Evolutionary conservation across 1,140 invertebrate species (phyloP).

Genomic region (Drosophila pallidifrons): DNA sequence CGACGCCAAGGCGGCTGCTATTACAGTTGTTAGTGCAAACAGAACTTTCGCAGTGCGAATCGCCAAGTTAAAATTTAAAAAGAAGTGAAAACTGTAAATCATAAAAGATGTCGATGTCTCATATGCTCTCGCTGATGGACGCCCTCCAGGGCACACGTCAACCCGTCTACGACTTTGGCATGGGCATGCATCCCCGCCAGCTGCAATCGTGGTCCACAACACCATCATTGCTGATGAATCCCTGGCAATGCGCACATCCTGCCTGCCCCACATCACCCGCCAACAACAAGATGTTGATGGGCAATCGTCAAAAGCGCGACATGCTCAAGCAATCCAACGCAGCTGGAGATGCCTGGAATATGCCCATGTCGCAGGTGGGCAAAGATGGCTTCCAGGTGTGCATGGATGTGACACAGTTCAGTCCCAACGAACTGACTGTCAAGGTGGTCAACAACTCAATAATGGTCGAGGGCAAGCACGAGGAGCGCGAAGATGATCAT

Average conservation of each 20-base stretch:
- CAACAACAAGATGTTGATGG: constrained; percentile 43
- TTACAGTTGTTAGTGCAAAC: constrained; percentile 10
- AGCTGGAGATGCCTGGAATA: constrained; percentile 3
- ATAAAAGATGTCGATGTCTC: constrained; percentile 68
- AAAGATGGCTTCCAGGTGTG: constrained; percentile 86
- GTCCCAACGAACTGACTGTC: constrained; percentile 91
- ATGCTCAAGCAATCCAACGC: constrained; percentile 13
- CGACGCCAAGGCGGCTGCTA: not conserved
- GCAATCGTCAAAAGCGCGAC: constrained; percentile 40
- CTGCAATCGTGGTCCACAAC: constrained; percentile 34
- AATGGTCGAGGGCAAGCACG: constrained; percentile 89
- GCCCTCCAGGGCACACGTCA: constrained; percentile 58
- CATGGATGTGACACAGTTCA: constrained; percentile 89
- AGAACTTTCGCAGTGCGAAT: constrained; percentile 39
- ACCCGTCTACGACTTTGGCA: constrained; percentile 63
- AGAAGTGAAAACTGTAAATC: constrained; percentile 9
- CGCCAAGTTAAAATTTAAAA: not conserved
- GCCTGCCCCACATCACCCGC: constrained; percentile 59
- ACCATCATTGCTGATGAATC: constrained; percentile 35
- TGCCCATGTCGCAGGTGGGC: constrained; percentile 51
- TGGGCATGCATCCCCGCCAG: constrained; percentile 56
- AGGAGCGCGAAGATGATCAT: constrained; percentile 89
- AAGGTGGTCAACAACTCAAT: constrained; percentile 89
- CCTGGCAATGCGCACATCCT: constrained; percentile 61
- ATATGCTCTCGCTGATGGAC: constrained; percentile 61